Conservation (phyloP, 2,113 vertebrate species). For the Cyanistes caeruleus region DNA sequence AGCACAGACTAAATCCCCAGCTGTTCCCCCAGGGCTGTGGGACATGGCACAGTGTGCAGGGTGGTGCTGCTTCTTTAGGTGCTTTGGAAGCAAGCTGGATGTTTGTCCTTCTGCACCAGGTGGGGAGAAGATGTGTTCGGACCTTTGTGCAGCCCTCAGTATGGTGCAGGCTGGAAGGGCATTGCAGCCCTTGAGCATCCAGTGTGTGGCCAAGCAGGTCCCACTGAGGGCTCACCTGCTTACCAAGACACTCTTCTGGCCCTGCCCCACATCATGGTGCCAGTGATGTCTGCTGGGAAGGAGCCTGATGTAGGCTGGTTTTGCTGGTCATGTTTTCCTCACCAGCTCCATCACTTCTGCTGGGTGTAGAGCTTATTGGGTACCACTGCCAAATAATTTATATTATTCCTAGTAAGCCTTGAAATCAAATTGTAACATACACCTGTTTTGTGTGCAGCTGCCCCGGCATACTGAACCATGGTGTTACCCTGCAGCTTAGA, state of each 20-base stretch:
- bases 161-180: background rate
- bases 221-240: background rate
- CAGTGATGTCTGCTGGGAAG: background rate
- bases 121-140: rapidly evolving
- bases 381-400: background rate
- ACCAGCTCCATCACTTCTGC: background rate
- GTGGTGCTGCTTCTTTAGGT: background rate
- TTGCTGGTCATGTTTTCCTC: background rate
- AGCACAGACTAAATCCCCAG: background rate
- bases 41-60: rapidly evolving
- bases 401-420: background rate
- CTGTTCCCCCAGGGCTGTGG: background rate
- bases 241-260: background rate
- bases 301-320: background rate
- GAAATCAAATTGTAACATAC: background rate
- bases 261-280: rapidly evolving
- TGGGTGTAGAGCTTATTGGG: rapidly evolving
- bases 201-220: background rate
- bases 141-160: background rate
- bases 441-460: background rate
- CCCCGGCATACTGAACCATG: rapidly evolving
- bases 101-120: background rate
- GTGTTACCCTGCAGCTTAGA: background rate
- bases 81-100: background rate
- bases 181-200: rapidly evolving